These are phyloP conservation scores for Drosophila sucinea DNA, from an alignment of 1,140 invertebrate species.

Conservation along the genomic window DNA sequence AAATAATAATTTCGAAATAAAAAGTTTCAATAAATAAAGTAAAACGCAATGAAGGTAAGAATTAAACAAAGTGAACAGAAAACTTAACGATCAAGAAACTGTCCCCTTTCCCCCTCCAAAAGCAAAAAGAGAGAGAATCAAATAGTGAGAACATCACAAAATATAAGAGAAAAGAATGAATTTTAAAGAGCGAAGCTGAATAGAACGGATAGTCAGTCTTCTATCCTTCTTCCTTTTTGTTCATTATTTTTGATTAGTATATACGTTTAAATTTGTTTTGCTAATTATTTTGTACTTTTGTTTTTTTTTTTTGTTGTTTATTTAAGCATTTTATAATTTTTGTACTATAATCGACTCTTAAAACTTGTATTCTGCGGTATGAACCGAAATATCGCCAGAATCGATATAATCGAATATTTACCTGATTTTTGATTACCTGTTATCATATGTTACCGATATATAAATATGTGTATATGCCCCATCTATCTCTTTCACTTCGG, in stretches of 20 bases:
- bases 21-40: slow-evolving; percentile 50
- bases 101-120: slow-evolving; percentile 23
- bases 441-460: neutral
- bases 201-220: neutral
- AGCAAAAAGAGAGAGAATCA: slow-evolving; percentile 17
- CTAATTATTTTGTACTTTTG: neutral
- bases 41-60: slow-evolving; percentile 70
- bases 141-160: slow-evolving; percentile 1
- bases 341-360: no score
- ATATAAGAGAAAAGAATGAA: slow-evolving; percentile 10
- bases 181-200: slow-evolving; percentile 6
- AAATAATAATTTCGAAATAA: slow-evolving; percentile 48
- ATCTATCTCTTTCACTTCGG: slow-evolving; percentile 18
- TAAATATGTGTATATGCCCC: neutral
- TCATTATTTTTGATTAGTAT: neutral
- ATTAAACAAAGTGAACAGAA: slow-evolving; percentile 64
- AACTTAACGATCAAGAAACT: slow-evolving; percentile 56
- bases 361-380: no score
- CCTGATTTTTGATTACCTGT: neutral
- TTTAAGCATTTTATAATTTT: no score
- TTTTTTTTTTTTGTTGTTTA: neutral
- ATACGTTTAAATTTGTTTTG: neutral
- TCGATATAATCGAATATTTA: neutral
- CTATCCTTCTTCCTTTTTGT: neutral
- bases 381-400: neutral